phyloP scores from a whole-genome alignment of 1,140 invertebrate genomes.

The Lasaia peninsularis region DNA sequence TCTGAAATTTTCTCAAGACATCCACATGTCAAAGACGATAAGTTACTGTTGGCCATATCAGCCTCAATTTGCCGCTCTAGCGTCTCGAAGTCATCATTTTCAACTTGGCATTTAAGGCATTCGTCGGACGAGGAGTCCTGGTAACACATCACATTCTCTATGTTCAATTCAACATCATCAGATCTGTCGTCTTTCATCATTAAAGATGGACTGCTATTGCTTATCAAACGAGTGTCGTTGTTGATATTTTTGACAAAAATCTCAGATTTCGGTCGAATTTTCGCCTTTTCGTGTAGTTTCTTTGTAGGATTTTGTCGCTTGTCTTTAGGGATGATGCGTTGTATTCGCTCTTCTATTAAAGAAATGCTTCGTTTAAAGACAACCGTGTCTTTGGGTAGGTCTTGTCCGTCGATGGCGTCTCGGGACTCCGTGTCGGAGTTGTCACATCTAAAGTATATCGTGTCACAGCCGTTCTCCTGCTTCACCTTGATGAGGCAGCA shows the following conservation, averaged over 20 bases:
- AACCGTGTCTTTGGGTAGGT: constrained; percentile 47
- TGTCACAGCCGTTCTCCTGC: constrained; percentile 61
- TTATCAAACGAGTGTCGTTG: constrained; percentile 40
- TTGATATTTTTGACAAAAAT: constrained; percentile 39
- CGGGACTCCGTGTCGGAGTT: constrained; percentile 54
- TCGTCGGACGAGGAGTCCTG: constrained; percentile 69
- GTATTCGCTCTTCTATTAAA: constrained; percentile 56
- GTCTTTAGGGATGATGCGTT: constrained; percentile 50
- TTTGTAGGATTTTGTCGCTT: constrained; percentile 31
- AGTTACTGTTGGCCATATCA: constrained; percentile 40
- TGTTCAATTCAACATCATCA: constrained; percentile 59
- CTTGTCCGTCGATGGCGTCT: constrained; percentile 47
- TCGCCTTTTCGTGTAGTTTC: constrained; percentile 26
- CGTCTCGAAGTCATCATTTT: constrained; percentile 59
- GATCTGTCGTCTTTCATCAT: constrained; percentile 33
- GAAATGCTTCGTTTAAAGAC: constrained; percentile 63
- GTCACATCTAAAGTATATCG: constrained; percentile 61
- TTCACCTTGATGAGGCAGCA: constrained; percentile 71
- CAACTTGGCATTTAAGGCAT: constrained; percentile 46
- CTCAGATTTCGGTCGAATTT: constrained; percentile 51
- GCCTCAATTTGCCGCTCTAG: constrained; percentile 58
- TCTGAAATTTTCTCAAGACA: constrained; percentile 65
- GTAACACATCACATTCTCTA: constrained; percentile 61
- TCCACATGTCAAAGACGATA: constrained; percentile 38
- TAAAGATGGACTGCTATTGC: constrained; percentile 55